These are phyloP conservation scores for Seriola rivoliana DNA, from an alignment of 2,113 vertebrate genomes.

Conservation along the genomic window DNA sequence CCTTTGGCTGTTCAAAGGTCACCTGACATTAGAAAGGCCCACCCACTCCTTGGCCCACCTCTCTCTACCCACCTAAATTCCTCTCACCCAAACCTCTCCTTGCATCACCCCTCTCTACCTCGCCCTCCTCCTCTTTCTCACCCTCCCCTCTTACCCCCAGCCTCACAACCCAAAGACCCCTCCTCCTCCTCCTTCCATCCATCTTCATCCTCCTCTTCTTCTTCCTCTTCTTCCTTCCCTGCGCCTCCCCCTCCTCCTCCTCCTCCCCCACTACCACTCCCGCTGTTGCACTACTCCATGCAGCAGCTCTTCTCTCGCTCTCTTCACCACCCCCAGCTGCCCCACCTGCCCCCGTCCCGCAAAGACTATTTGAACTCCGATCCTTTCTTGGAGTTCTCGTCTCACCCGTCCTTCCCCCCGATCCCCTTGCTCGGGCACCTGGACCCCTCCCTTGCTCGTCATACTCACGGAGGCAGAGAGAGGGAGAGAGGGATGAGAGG, in stretches of 20 bases:
- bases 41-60: slow-evolving; percentile 59
- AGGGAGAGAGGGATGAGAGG: slow-evolving; percentile 81
- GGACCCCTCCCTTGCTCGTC: slow-evolving; percentile 72
- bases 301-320: slow-evolving; percentile 87
- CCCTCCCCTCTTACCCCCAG: slow-evolving; percentile 59
- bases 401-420: slow-evolving; percentile 78
- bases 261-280: slow-evolving; percentile 71
- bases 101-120: slow-evolving; percentile 67
- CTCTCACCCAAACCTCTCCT: slow-evolving; percentile 70
- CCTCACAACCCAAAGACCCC: slow-evolving; percentile 74
- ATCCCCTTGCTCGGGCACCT: slow-evolving; percentile 80
- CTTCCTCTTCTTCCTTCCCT: slow-evolving; percentile 64
- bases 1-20: slow-evolving; percentile 73
- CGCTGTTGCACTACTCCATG: slow-evolving; percentile 87
- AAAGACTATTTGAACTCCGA: slow-evolving; percentile 81
- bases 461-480: slow-evolving; percentile 70
- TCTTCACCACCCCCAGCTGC: slow-evolving; percentile 73
- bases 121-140: slow-evolving; percentile 71
- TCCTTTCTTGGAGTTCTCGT: slow-evolving; percentile 81
- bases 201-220: slow-evolving; percentile 69
- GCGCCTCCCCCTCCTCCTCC: slow-evolving; percentile 57
- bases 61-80: slow-evolving; percentile 60
- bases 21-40: slow-evolving; percentile 72
- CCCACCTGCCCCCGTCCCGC: slow-evolving; percentile 77
- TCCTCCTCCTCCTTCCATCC: slow-evolving; percentile 71